Evolutionary conservation across 1,140 invertebrate species (phyloP).

Genomic region (Coptotermes formosanus): DNA sequence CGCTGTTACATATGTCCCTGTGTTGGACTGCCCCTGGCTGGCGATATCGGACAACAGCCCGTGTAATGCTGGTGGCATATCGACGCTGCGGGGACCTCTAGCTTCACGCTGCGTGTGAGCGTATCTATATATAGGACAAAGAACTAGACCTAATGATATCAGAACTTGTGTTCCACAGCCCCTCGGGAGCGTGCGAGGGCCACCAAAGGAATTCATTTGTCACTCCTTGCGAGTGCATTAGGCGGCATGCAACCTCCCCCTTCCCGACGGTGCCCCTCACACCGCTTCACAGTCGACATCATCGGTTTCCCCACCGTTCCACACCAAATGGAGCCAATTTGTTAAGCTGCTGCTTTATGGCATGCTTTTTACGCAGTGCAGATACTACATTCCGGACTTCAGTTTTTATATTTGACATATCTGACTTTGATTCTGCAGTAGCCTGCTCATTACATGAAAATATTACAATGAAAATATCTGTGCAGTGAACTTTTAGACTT

Average conservation of each 20-base stretch:
- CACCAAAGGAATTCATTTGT: conserved; percentile 12
- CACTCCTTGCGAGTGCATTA: neutral
- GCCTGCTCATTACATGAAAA: no score
- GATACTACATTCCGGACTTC: neutral
- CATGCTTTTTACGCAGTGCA: neutral
- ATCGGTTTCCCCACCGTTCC: neutral
- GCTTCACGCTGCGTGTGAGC: neutral
- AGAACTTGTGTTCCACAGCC: neutral
- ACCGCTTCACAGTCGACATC: neutral
- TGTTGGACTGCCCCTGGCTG: no score
- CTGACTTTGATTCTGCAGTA: no score
- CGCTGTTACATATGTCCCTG: no score
- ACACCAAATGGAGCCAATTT: conserved; percentile 15
- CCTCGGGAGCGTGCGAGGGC: neutral
- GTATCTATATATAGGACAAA: neutral
- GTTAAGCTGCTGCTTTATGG: conserved; percentile 4
- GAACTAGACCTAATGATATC: conserved; percentile 7
- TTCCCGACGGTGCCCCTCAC: no score
- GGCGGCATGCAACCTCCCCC: neutral
- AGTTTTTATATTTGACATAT: neutral
- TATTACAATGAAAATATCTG: no score
- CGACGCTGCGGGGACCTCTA: neutral
- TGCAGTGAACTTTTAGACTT: no score
- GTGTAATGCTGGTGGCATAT: no score
- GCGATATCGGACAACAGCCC: no score